Conservation (phyloP, 2,888 invertebrate genomes). For the Hypercompe scribonia region DNA sequence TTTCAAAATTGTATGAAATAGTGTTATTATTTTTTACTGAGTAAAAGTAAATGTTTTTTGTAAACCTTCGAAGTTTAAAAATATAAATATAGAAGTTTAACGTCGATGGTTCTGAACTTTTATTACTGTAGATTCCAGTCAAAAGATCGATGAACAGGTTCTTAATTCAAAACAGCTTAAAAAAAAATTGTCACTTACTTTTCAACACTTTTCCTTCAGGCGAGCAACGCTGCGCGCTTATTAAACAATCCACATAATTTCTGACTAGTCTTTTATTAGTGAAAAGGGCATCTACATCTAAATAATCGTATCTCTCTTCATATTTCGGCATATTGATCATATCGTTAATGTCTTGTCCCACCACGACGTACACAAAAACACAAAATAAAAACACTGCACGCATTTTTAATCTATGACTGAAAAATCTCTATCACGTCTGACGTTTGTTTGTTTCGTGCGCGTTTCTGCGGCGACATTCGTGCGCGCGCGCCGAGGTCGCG, state of each 20-base stretch:
- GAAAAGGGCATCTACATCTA: slow-evolving; percentile 90
- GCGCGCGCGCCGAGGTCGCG: slow-evolving; percentile 57
- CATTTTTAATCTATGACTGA: slow-evolving; percentile 60
- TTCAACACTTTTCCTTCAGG: slow-evolving; percentile 91
- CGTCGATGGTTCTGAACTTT: not conserved
- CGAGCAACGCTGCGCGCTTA: slow-evolving; percentile 89
- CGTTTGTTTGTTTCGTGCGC: slow-evolving; percentile 42
- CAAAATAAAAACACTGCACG: slow-evolving; percentile 67
- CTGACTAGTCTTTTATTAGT: slow-evolving; percentile 89
- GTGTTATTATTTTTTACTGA: too few relatives aligned
- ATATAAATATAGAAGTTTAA: not conserved
- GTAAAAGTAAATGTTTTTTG: not conserved
- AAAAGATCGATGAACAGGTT: not conserved
- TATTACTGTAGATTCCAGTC: not conserved
- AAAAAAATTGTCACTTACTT: slow-evolving; percentile 86
- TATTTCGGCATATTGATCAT: slow-evolving; percentile 79
- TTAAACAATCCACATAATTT: slow-evolving; percentile 90
- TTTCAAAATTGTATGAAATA: not conserved
- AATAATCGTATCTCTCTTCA: slow-evolving; percentile 88
- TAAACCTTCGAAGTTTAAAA: not conserved
- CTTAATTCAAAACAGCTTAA: not conserved
- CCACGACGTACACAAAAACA: slow-evolving; percentile 65
- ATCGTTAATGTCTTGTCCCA: slow-evolving; percentile 69
- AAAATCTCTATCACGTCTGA: slow-evolving; percentile 25
- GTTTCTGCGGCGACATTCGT: slow-evolving; percentile 54